Percentiles rank a stretch among this genome's conserved stretches.
Evolutionary conservation across 2,797 vertebrate genomes (phyloP).

Genomic region (Smutsia temminckii): DNA sequence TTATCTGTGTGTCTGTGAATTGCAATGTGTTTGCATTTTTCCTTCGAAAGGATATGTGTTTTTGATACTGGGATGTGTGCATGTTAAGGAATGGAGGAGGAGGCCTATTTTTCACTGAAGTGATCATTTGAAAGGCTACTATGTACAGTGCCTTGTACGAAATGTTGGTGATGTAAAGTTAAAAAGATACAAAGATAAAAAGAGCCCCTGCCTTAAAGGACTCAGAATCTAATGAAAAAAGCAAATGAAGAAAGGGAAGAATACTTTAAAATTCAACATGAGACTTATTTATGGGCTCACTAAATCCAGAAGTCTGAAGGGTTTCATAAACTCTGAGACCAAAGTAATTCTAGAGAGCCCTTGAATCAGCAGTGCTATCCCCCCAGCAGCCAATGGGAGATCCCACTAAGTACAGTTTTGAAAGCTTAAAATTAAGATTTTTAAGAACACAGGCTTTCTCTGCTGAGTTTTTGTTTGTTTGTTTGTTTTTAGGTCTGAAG

Average conservation of each 20-base stretch:
- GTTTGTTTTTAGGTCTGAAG: neutral
- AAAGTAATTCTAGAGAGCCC: neutral
- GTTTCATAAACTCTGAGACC: slow-evolving; percentile 53
- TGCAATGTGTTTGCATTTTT: neutral
- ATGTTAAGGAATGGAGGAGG: neutral
- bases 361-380: neutral
- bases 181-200: slow-evolving; percentile 29
- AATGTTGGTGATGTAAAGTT: slow-evolving; percentile 25
- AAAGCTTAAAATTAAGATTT: slow-evolving; percentile 32
- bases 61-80: neutral
- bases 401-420: neutral
- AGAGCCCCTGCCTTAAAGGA: neutral
- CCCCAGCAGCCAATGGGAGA: neutral
- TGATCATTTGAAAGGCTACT: neutral
- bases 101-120: neutral
- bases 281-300: slow-evolving; percentile 58
- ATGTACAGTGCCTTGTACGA: neutral
- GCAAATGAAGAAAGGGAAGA: slow-evolving; percentile 37
- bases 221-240: slow-evolving; percentile 11
- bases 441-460: neutral
- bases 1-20: neutral
- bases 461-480: neutral
- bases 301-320: slow-evolving; percentile 58
- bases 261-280: slow-evolving; percentile 42
- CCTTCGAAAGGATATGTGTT: slow-evolving; percentile 28